Evolutionary conservation across 2,113 vertebrate genomes (phyloP).

Genomic region (Mus pahari): DNA sequence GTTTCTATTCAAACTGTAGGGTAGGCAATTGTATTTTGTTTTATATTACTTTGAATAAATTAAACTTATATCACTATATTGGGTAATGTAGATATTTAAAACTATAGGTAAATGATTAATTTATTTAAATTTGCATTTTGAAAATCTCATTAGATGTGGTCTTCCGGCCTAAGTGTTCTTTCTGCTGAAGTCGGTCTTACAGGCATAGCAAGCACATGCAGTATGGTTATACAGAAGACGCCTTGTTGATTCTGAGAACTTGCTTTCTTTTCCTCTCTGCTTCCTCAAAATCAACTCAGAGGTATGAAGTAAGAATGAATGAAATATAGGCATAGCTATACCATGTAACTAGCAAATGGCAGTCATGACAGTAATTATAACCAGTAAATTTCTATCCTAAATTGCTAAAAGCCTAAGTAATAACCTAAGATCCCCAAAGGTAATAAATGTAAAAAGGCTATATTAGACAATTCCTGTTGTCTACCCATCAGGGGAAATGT

Average conservation of each 20-base stretch:
- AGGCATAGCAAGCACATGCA: not conserved
- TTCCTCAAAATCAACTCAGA: not conserved
- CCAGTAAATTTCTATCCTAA: not conserved
- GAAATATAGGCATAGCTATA: not conserved
- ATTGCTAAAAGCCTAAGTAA: not conserved
- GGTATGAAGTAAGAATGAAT: not conserved
- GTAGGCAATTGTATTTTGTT: not conserved
- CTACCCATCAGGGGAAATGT: not conserved
- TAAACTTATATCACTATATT: not conserved
- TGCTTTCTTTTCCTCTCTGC: not conserved
- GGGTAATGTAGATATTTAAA: not conserved
- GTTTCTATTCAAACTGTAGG: not conserved
- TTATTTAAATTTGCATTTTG: not conserved
- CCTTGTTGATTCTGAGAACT: not conserved
- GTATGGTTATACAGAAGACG: not conserved
- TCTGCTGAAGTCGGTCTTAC: not conserved
- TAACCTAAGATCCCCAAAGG: not conserved
- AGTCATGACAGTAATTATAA: not conserved
- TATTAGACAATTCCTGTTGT: not conserved
- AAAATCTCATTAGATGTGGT: not conserved
- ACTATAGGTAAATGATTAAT: not conserved
- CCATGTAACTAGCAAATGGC: not conserved
- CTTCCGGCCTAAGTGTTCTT: not conserved
- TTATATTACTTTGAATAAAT: not conserved
- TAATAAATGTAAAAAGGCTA: not conserved